Base-by-base conservation (phyloP, 1,140 invertebrate species). In the Eumaeus atala region DNA sequence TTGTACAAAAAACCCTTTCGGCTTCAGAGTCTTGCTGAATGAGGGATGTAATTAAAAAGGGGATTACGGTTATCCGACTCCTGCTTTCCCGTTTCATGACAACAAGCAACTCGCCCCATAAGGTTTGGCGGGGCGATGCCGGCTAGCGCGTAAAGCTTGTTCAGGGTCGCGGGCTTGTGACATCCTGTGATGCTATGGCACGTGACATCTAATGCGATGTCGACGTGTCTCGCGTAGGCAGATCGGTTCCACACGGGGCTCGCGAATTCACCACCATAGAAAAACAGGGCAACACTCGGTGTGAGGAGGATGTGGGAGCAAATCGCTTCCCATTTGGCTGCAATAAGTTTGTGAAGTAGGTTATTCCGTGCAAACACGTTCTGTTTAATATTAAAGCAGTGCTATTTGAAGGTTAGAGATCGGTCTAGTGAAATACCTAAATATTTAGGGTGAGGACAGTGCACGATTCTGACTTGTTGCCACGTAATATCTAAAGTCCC, bases 211-310 rank as follows among this genome's bases (percentile, higher is more conserved):
- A 52, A 12, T 10, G 56, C 50, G 6, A 34, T 21, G 16, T 48
- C 47, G 5, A 52, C 44, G 17, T 44, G 28, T 12, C 12, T 33
- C 3, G 56, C 48, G 33, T 58, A 35, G 4, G 50, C n/a, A 1
- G 50, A 52, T 16, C 56, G 51, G 11, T 40, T 16, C 50, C 56
- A 58, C 10, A 52, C 56, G 37, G 50, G 56, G 17, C 56, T 38
- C n/a, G 56, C 50, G 35, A 52, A 52, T 44, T 52, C 56, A 16
- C 51, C 50, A 36, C 50, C 42, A 1, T 42, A 52, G 17, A 37
- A 52, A 11, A 10, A 53, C 9, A 52, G 34, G 10, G 50, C 49
- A 9, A 52, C 33, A 10, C 56, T 40, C 9, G 36, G 3, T 6
- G 9, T 38, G 3, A 3, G 37, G 10, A 38, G 37, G 3, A 38